Evolutionary conservation across 2,888 invertebrate genomes (phyloP).

Genomic region (Limnephilus auricula): DNA sequence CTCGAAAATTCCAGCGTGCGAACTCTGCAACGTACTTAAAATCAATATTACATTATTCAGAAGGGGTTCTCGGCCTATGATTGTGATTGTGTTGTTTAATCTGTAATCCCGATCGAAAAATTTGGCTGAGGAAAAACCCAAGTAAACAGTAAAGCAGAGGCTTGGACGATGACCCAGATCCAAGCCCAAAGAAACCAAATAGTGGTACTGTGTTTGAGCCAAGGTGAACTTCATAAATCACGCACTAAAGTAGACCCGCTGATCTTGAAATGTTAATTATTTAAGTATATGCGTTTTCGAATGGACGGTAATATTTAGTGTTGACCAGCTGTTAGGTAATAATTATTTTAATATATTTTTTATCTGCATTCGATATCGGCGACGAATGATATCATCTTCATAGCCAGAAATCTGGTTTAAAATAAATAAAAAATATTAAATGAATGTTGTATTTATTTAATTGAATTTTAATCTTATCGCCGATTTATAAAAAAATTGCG

Average conservation of each 20-base stretch:
- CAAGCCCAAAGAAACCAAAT: not conserved
- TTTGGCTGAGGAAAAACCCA: not conserved
- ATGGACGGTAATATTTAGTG: not conserved
- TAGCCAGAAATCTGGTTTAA: not conserved
- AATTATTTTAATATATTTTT: not conserved
- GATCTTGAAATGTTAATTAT: slow-evolving; percentile 2
- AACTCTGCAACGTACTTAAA: not conserved
- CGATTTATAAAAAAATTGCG: not conserved
- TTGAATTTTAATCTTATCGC: not conserved
- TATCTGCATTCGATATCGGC: not conserved
- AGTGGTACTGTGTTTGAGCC: not conserved
- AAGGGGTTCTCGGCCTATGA: not conserved
- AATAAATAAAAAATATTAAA: no score
- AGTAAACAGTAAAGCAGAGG: not conserved
- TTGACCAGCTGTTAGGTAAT: not conserved
- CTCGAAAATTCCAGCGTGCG: not conserved
- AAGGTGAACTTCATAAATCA: slow-evolving; percentile 17
- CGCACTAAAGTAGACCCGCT: not conserved
- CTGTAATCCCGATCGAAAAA: not conserved
- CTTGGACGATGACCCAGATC: slow-evolving; percentile 7
- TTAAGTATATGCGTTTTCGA: not conserved
- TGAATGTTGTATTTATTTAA: no score
- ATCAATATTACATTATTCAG: slow-evolving; percentile 20
- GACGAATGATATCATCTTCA: not conserved
- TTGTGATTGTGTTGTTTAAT: not conserved